Evolutionary conservation across 1,140 invertebrate genomes (phyloP).

Genomic region (Grapholita molesta): DNA sequence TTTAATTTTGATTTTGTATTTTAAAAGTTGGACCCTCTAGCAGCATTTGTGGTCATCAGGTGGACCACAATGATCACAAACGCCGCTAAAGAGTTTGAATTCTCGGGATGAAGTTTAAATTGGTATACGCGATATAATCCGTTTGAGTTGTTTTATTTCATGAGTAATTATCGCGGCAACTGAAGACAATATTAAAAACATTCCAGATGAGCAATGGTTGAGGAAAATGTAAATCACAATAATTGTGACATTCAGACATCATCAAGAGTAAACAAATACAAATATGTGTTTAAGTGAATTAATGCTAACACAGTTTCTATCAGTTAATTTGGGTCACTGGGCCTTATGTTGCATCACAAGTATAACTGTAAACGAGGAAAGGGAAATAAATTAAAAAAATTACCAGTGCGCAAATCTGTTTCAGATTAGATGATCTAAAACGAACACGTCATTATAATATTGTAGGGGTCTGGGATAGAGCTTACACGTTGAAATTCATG

Average conservation of each 20-base stretch:
- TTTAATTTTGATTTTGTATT: no score
- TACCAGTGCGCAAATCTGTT: background rate
- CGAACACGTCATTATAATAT: background rate
- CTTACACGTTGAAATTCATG: constrained; percentile 33
- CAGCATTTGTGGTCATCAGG: no score
- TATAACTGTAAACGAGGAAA: background rate
- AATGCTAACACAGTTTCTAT: background rate
- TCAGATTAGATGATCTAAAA: background rate
- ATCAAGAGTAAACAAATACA: background rate
- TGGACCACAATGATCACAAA: no score
- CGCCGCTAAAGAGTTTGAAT: no score
- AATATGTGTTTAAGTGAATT: background rate
- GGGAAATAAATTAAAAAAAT: background rate
- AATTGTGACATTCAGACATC: background rate
- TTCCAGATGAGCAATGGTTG: background rate
- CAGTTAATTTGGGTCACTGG: background rate
- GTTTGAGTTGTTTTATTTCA: no score
- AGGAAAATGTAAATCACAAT: background rate
- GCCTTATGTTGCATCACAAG: background rate
- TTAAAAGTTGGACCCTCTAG: no score
- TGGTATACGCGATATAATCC: no score
- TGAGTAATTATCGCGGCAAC: no score
- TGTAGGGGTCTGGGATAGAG: constrained; percentile 4
- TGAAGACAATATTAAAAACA: no score
- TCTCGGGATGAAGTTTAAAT: no score